Evolutionary conservation across 2,113 vertebrate species (phyloP), one percentile per base, ranked within the genome.

Genomic region (Polyodon spathula): DNA sequence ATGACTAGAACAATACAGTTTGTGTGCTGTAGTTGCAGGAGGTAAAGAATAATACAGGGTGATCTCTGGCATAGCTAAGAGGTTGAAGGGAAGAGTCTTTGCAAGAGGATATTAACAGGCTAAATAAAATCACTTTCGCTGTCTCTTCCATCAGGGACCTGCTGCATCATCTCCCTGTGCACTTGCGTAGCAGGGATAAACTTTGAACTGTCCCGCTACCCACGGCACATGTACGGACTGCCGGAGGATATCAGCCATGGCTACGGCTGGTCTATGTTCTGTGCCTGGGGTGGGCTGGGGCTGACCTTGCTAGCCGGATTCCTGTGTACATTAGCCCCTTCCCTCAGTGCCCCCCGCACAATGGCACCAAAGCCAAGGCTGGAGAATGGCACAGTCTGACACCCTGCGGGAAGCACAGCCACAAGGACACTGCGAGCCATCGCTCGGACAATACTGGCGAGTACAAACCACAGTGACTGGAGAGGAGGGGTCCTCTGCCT

Each of bases 191-290:
- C 93, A 2, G 93, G 93, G 66, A 95, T 95, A 70, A 95, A 95
- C 78, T 95, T 95, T 58, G 92, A 95, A 81, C 67, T 95, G n/a
- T 95, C 93, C 4, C 90, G 93, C 71, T 93, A 93, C 60, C 93
- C 93, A 6, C 93, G 92, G 73, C 86, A 88, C 59, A 87, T 95
- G 78, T 95, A 94, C 9, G 89, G 91, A 73, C 87, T 95, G 66
- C 93, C 93, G 0, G 92, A 93, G 77, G 93, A 95, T 84, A 93
- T 95, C 88, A 94, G 92, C 78, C 93, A 95, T 68, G 93, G 93
- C 74, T 95, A 95, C 73, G 93, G 93, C 78, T 95, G 93, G 93
- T 95, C 93, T 80, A 95, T 95, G 93, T 95, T 95, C 78, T 95
- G 93, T 81, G 93, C 93, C 75, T 95, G 93, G 93, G 93, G 93